Evolutionary conservation across 2,113 vertebrate species (phyloP).

Genomic region (Sinocyclocheilus anophthalmus): DNA sequence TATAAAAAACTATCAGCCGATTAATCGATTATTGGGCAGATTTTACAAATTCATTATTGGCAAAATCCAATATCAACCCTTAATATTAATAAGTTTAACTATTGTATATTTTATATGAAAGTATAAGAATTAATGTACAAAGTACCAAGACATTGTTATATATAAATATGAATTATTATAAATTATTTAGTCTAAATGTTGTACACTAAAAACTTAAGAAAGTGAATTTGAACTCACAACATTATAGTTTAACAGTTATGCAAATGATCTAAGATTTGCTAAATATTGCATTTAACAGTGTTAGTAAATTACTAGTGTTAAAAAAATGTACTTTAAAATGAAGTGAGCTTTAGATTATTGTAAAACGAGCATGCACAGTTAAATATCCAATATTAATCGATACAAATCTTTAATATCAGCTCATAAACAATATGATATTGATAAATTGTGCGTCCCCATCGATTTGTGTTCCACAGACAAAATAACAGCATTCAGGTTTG

Average conservation of each 20-base stretch:
- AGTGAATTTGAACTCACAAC: too few relatives aligned
- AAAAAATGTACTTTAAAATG: too few relatives aligned
- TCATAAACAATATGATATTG: not conserved
- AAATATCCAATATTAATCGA: not conserved
- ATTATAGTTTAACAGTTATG: not conserved
- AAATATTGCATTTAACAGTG: not conserved
- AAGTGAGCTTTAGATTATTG: not conserved
- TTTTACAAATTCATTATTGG: not conserved
- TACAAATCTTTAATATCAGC: not conserved
- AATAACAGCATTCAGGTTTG: not conserved
- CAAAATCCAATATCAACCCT: not conserved
- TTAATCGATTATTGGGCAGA: not conserved
- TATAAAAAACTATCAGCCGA: not conserved
- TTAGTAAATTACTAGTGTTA: not conserved
- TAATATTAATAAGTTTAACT: not conserved
- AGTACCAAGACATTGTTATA: not conserved
- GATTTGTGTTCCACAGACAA: not conserved
- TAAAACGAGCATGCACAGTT: not conserved
- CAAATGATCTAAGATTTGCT: not conserved
- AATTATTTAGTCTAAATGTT: not conserved
- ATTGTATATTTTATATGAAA: not conserved
- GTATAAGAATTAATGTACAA: not conserved
- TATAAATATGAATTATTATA: not conserved
- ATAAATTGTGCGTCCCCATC: not conserved
- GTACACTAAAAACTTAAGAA: too few relatives aligned